Percentiles rank a stretch among this genome's conserved stretches.
These are phyloP conservation scores for Macrobrachium rosenbergii DNA, from an alignment of 1,140 invertebrate species.

Conservation along the genomic window DNA sequence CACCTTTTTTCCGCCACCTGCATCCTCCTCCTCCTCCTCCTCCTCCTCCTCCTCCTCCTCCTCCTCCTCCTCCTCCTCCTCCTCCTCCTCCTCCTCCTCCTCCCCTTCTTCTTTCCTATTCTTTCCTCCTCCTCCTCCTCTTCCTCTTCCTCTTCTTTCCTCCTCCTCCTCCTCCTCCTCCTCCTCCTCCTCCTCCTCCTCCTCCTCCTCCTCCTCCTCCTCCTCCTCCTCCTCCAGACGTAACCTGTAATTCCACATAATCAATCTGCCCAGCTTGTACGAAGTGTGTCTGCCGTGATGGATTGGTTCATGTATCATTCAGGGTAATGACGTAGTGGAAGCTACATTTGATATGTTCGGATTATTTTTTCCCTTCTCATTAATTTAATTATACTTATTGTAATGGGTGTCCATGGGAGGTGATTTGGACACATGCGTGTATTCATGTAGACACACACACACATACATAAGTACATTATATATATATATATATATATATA, in stretches of 20 bases:
- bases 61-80: background rate
- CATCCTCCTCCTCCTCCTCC: background rate
- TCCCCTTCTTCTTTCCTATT: background rate
- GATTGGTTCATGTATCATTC: too few species aligned
- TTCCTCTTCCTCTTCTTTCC: background rate
- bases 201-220: background rate
- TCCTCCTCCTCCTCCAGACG: background rate
- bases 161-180: background rate
- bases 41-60: background rate
- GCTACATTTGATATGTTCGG: too few species aligned
- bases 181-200: background rate
- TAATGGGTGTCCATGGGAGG: conserved; percentile 9
- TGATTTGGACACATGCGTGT: conserved; percentile 22
- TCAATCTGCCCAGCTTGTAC: background rate
- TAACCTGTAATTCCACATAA: background rate
- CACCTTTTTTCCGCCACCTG: too few species aligned
- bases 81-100: background rate
- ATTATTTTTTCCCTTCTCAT: background rate
- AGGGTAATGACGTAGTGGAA: too few species aligned
- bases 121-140: background rate
- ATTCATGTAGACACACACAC: conserved; percentile 9
- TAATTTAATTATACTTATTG: background rate
- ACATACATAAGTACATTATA: background rate
- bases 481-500: conserved; percentile 6
- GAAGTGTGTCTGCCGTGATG: too few species aligned